Conservation (phyloP, 2,113 vertebrate genomes). For the Athene cunicularia region DNA sequence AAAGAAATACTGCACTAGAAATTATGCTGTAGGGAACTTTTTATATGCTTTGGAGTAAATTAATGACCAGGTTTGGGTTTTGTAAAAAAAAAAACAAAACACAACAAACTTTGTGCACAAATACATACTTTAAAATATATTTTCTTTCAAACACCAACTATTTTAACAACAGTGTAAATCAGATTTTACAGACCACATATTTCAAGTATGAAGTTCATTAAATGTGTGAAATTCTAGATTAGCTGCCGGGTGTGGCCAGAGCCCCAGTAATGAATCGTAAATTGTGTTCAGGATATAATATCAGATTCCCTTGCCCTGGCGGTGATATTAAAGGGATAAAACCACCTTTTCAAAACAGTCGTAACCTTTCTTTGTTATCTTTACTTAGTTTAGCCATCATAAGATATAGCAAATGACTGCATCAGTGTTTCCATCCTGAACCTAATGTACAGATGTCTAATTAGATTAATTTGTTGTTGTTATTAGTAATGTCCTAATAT, state of each 20-base stretch:
- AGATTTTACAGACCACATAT: conserved; percentile 77
- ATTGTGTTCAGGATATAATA: conserved; percentile 62
- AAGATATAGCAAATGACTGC: neutral
- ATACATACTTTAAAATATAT: conserved; percentile 58
- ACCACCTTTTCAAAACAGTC: conserved; percentile 24
- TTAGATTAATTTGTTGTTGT: neutral
- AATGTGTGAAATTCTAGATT: conserved; percentile 80
- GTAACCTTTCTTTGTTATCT: conserved; percentile 1
- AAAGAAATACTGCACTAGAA: conserved; percentile 79
- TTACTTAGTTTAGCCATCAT: neutral
- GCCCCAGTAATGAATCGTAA: conserved; percentile 70
- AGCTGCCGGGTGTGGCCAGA: conserved; percentile 71
- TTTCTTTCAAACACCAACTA: conserved; percentile 61
- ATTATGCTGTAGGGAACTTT: conserved; percentile 60
- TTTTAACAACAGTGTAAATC: conserved; percentile 78
- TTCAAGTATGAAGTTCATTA: conserved; percentile 81
- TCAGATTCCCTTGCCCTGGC: neutral
- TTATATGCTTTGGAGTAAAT: conserved; percentile 67
- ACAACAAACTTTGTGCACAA: conserved; percentile 61
- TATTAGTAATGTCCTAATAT: neutral
- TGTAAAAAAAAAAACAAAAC: neutral
- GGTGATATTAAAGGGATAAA: conserved; percentile 15
- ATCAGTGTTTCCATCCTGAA: conserved; percentile 1
- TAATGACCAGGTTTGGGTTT: conserved; percentile 47
- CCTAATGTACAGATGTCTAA: neutral